Evolutionary conservation across 2,113 vertebrate species (phyloP).

Genomic region (Pycnonotus jocosus): DNA sequence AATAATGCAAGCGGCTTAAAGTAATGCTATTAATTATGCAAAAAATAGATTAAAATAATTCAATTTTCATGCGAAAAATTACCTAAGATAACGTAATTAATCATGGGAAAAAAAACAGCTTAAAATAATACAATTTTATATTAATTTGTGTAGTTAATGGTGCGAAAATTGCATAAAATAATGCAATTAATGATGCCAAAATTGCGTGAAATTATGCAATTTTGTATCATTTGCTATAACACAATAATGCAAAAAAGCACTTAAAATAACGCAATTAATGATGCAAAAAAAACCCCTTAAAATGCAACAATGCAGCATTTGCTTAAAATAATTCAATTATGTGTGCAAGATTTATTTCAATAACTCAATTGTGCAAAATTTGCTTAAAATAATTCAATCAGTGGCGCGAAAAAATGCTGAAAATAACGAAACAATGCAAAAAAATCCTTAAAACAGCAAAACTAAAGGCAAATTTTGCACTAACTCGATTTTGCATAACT

Average conservation of each 20-base stretch:
- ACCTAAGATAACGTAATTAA: neutral
- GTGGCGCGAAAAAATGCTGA: neutral
- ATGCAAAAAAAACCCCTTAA: neutral
- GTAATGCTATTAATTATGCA: neutral
- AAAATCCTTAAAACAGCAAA: neutral
- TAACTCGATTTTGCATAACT: neutral
- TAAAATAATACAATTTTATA: neutral
- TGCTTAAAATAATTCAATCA: neutral
- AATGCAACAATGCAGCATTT: neutral
- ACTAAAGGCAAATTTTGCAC: neutral
- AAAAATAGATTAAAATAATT: neutral
- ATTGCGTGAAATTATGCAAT: neutral
- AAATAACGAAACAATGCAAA: neutral
- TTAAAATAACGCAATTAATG: neutral
- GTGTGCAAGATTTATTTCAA: neutral
- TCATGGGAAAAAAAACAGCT: fast-evolving
- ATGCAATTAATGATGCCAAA: neutral
- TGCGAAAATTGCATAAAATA: neutral
- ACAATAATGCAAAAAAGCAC: neutral
- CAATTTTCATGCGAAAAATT: fast-evolving
- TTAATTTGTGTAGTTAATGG: neutral
- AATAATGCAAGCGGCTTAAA: neutral
- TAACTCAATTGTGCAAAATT: neutral
- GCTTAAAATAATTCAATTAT: neutral
- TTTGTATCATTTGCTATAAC: neutral